Evolutionary conservation across 2,113 vertebrate species (phyloP).

Genomic region (Cranoglanis bouderius): DNA sequence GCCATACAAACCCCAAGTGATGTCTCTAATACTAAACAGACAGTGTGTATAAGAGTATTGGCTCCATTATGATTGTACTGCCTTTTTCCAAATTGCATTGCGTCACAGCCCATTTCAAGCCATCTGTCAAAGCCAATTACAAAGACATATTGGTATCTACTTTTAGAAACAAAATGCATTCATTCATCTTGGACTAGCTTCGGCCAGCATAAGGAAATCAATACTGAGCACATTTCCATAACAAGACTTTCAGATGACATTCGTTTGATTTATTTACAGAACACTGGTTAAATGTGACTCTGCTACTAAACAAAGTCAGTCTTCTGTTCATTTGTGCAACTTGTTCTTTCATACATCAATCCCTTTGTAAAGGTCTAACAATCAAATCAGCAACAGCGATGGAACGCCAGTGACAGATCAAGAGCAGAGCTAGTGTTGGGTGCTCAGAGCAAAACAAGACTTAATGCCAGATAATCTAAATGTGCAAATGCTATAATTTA

Average conservation of each 20-base stretch:
- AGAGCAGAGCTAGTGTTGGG: not conserved
- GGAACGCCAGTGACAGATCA: not conserved
- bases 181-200: slow-evolving; percentile 60
- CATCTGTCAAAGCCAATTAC: slow-evolving; percentile 67
- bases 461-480: not conserved
- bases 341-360: not conserved
- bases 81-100: slow-evolving; percentile 45
- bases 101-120: slow-evolving; percentile 55
- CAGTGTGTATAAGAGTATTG: slow-evolving; percentile 43
- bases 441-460: not conserved
- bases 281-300: slow-evolving; percentile 35
- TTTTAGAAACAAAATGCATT: slow-evolving; percentile 65
- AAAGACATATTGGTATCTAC: slow-evolving; percentile 59
- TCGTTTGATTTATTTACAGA: slow-evolving; percentile 28
- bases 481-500: not conserved
- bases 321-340: slow-evolving; percentile 6
- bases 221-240: slow-evolving; percentile 61
- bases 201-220: slow-evolving; percentile 60
- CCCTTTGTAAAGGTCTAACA: not conserved
- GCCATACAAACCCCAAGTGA: slow-evolving; percentile 26
- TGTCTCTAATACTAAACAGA: slow-evolving; percentile 30
- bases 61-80: slow-evolving; percentile 26
- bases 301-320: slow-evolving; percentile 29
- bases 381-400: not conserved
- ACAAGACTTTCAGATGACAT: slow-evolving; percentile 50